Conservation (phyloP, 53 echinoderm and acorn worm species). For the Actinopyga echinites region DNA sequence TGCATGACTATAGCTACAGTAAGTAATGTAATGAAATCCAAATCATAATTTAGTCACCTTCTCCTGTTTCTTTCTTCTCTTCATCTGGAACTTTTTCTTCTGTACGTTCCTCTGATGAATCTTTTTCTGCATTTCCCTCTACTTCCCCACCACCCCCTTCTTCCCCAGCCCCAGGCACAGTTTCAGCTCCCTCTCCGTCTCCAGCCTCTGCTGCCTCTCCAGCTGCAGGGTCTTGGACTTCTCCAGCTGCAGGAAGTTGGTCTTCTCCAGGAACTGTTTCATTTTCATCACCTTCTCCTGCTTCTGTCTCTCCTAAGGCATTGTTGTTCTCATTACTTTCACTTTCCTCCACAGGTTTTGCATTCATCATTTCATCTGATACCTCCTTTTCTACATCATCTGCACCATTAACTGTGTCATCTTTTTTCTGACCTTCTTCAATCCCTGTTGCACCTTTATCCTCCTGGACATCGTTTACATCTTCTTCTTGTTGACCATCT, state of each 20-base stretch:
- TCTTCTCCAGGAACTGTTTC: slow-evolving; percentile 4
- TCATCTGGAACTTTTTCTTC: not conserved
- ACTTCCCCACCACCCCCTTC: not conserved
- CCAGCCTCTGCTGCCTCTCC: not conserved
- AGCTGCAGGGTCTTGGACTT: not conserved
- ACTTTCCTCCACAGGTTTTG: no score
- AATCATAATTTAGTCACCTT: slow-evolving; percentile 11
- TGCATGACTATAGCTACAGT: no score
- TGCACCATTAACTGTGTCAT: not conserved
- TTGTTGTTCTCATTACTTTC: no score
- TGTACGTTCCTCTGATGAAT: not conserved
- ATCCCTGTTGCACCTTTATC: not conserved
- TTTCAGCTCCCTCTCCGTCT: not conserved
- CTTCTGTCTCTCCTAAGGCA: not conserved
- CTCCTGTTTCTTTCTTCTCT: slow-evolving; percentile 5
- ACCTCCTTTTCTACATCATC: not conserved
- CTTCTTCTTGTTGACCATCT: not conserved
- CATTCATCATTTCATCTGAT: no score
- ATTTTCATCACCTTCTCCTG: not conserved
- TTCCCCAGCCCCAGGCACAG: not conserved
- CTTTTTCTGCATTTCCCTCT: not conserved
- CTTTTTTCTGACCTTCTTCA: not conserved
- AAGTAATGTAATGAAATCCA: no score
- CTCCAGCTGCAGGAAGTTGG: not conserved
- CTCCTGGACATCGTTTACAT: not conserved